A percentile compares a stretch with the other conserved stretches of the same genome.
Conservation (phyloP, 2,113 vertebrate species). For the Cyphomyrus discorhynchus region DNA sequence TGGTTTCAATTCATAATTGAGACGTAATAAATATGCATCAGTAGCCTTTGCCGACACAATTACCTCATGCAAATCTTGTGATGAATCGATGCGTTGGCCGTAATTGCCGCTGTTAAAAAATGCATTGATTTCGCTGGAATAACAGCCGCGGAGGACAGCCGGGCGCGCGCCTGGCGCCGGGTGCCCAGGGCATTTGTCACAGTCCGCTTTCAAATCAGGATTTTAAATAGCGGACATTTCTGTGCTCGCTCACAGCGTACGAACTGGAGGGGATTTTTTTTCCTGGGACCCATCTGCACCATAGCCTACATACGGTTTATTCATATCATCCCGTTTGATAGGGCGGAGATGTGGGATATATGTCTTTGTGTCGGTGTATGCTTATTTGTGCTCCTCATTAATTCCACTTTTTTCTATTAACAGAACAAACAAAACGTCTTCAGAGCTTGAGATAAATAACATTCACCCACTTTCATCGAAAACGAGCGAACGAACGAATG, state of each 20-base stretch:
- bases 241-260: slow-evolving; percentile 35
- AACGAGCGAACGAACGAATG: neutral
- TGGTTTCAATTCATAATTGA: slow-evolving; percentile 66
- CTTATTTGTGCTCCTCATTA: neutral
- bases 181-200: slow-evolving; percentile 44
- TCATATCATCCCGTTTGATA: neutral
- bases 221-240: slow-evolving; percentile 39
- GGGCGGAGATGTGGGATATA: neutral
- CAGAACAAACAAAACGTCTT: neutral
- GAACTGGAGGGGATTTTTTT: neutral
- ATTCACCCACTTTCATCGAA: neutral
- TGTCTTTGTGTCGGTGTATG: neutral
- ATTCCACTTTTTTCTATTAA: slow-evolving; percentile 10
- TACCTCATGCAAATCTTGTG: slow-evolving; percentile 64
- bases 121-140: slow-evolving; percentile 59
- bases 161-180: slow-evolving; percentile 36
- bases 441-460: neutral
- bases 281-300: neutral
- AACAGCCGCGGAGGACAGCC: slow-evolving; percentile 54
- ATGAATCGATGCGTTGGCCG: slow-evolving; percentile 56
- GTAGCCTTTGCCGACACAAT: slow-evolving; percentile 56
- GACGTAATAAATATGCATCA: slow-evolving; percentile 66
- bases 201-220: slow-evolving; percentile 1
- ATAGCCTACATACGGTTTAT: slow-evolving; percentile 1
- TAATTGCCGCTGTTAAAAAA: slow-evolving; percentile 58